Percentiles rank a stretch among this genome's conserved stretches.
phyloP scores from a whole-genome alignment of 2,888 invertebrate species.

The Harpalus rubripes region DNA sequence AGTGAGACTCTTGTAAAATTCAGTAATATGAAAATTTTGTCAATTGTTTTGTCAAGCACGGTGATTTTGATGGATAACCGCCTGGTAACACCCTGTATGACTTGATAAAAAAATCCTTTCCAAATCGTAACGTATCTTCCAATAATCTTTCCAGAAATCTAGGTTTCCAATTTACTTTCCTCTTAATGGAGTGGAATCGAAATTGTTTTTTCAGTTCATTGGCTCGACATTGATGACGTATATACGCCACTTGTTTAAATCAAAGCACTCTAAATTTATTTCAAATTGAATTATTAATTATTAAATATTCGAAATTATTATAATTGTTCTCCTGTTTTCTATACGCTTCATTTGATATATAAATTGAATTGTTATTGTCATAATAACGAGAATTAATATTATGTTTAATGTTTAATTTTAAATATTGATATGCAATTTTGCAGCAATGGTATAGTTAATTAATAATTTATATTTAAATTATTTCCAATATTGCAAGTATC shows the following conservation, averaged over 20 bases:
- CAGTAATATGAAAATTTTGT: too few species aligned
- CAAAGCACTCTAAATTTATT: neutral
- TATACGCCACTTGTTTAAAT: neutral
- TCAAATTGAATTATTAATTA: neutral
- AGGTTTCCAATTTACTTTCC: neutral
- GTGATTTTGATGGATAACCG: too few species aligned
- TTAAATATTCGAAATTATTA: neutral
- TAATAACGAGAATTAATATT: neutral
- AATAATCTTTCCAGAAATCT: neutral
- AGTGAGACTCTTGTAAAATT: too few species aligned
- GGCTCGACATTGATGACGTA: neutral
- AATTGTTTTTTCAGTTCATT: slow-evolving; percentile 25
- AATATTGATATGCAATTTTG: neutral
- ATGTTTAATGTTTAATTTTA: slow-evolving; percentile 7
- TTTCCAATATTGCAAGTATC: too few species aligned
- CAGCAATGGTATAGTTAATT: too few species aligned
- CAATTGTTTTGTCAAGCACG: too few species aligned
- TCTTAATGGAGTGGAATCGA: slow-evolving; percentile 3
- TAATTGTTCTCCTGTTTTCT: slow-evolving; percentile 12
- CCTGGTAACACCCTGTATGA: too few species aligned
- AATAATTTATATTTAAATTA: too few species aligned
- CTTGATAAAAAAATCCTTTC: neutral
- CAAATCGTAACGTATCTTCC: neutral
- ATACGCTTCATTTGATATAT: neutral
- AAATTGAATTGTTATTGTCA: slow-evolving; percentile 3